These are phyloP conservation scores for Trypoxylon attenuatum DNA, from an alignment of 2,888 invertebrate species.

Conservation along the genomic window DNA sequence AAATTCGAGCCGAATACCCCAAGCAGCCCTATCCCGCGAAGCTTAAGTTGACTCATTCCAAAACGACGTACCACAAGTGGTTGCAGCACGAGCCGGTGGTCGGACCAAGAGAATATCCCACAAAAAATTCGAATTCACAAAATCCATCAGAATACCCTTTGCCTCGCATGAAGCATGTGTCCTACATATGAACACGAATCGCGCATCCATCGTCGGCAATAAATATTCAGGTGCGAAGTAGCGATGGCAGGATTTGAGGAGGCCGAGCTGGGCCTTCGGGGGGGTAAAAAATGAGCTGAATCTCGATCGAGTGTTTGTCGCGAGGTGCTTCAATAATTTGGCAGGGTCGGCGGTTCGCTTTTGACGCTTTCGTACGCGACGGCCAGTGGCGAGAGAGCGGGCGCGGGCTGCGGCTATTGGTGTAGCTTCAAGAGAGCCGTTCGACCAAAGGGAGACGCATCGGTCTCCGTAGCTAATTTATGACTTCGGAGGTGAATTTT, in stretches of 20 bases:
- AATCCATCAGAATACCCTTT: too few species aligned
- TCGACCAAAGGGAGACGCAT: conserved; percentile 57
- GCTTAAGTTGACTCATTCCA: too few species aligned
- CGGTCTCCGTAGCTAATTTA: conserved; percentile 69
- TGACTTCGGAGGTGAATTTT: conserved; percentile 70
- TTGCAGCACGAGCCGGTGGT: too few species aligned
- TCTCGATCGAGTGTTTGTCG: conserved; percentile 21
- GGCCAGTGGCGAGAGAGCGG: too few species aligned
- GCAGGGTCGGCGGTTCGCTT: conserved; percentile 37
- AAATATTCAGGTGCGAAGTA: conserved; percentile 32
- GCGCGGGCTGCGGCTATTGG: conserved; percentile 37
- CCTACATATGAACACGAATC: conserved; percentile 6
- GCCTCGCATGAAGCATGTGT: conserved; percentile 19
- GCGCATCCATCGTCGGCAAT: conserved; percentile 31
- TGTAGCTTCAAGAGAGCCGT: conserved; percentile 45
- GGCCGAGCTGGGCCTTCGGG: conserved; percentile 11
- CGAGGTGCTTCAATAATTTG: conserved; percentile 37
- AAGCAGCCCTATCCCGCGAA: too few species aligned
- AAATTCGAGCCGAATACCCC: too few species aligned
- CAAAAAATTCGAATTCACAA: too few species aligned
- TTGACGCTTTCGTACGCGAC: conserved; percentile 52
- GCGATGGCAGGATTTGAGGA: not conserved
- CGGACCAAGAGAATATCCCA: too few species aligned
- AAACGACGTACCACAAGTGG: too few species aligned
- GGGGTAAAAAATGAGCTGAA: conserved; percentile 41